Evolutionary conservation across 1,140 invertebrate genomes (phyloP).

Genomic region (Wasmannia auropunctata): DNA sequence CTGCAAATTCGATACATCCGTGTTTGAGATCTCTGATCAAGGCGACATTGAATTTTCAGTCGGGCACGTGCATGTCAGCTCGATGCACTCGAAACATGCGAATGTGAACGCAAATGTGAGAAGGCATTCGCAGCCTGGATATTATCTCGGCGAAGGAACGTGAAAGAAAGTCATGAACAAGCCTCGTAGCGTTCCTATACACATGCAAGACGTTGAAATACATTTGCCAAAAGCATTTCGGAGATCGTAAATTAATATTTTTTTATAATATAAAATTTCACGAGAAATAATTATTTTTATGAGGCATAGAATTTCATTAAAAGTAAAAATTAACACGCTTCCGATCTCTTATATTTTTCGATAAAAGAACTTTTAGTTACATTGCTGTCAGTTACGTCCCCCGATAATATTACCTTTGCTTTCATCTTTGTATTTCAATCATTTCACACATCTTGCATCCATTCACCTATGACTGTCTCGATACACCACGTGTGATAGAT

Average conservation of each 20-base stretch:
- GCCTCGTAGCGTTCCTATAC: not conserved
- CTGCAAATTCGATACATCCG: slow-evolving; percentile 7
- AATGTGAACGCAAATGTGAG: slow-evolving; percentile 25
- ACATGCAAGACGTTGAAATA: not conserved
- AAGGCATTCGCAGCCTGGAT: not conserved
- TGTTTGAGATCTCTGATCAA: slow-evolving; percentile 32
- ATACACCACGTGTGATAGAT: not conserved
- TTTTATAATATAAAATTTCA: not conserved
- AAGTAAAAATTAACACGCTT: not conserved
- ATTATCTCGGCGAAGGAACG: not conserved
- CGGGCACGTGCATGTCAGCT: not conserved
- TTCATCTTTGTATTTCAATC: not conserved
- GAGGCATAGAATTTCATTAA: not conserved
- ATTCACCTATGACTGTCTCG: not conserved
- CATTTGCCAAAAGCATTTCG: not conserved
- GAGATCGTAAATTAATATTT: not conserved
- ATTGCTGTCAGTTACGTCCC: not conserved
- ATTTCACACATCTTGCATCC: not conserved
- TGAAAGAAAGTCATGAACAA: slow-evolving; percentile 19
- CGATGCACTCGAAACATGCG: slow-evolving; percentile 20
- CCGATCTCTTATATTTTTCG: not conserved
- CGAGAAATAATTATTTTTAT: not conserved
- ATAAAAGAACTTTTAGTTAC: not conserved
- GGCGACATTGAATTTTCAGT: slow-evolving; percentile 24
- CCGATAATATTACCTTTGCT: not conserved